A percentile compares a stretch with the other conserved stretches of the same genome.
phyloP scores from a whole-genome alignment of 2,797 vertebrate genomes.

The Darevskia mixta region DNA sequence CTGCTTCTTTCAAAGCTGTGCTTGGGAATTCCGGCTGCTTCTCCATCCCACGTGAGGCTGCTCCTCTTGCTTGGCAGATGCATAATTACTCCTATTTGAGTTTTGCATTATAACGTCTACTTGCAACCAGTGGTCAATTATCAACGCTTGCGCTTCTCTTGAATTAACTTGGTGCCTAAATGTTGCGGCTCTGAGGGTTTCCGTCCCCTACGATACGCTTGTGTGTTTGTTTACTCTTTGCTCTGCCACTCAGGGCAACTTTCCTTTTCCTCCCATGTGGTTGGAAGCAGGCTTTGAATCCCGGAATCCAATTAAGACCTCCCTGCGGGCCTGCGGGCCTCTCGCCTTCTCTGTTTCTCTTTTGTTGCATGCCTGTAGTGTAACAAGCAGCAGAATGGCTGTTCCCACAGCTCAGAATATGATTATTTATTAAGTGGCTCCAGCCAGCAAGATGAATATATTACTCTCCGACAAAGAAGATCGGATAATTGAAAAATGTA shows the following conservation, averaged over 20 bases:
- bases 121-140: slow-evolving; percentile 13
- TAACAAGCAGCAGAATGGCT: slow-evolving; percentile 50
- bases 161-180: slow-evolving; percentile 28
- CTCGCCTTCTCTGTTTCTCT: slow-evolving; percentile 44
- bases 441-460: slow-evolving; percentile 19
- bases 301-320: slow-evolving; percentile 57
- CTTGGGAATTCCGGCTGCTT: slow-evolving; percentile 46
- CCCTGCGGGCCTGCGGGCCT: neutral
- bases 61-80: slow-evolving; percentile 35
- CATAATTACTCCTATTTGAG: slow-evolving; percentile 20
- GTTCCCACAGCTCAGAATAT: slow-evolving; percentile 23
- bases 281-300: slow-evolving; percentile 56
- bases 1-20: slow-evolving; percentile 44
- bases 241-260: slow-evolving; percentile 20
- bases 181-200: slow-evolving; percentile 11
- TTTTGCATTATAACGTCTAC: slow-evolving; percentile 36
- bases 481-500: accelerated
- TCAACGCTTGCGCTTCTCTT: slow-evolving; percentile 1
- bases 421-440: slow-evolving; percentile 40
- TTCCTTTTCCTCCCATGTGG: slow-evolving; percentile 18
- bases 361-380: slow-evolving; percentile 32
- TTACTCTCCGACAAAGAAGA: slow-evolving; percentile 32
- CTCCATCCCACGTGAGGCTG: slow-evolving; percentile 22
- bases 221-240: neutral
- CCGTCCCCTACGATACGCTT: neutral